Conservation (phyloP, 2,888 invertebrate species). For the Plemyria rubiginata region DNA sequence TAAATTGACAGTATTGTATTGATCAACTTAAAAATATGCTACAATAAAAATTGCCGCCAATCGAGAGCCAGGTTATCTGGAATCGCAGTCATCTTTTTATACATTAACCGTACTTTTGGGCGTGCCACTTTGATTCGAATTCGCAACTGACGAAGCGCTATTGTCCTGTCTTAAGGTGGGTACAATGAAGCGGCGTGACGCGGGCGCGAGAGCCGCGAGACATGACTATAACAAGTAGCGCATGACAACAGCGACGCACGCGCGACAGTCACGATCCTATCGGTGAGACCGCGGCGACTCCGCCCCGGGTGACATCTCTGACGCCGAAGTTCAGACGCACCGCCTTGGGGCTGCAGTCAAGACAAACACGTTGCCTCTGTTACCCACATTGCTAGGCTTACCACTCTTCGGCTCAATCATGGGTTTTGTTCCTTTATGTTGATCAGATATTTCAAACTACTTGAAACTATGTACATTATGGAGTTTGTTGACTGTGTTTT, state of each 20-base stretch:
- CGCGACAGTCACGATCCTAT: constrained; percentile 72
- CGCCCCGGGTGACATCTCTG: constrained; percentile 63
- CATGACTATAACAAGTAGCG: constrained; percentile 78
- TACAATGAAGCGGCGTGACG: constrained; percentile 60
- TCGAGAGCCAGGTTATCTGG: constrained; percentile 28
- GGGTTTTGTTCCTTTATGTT: no score
- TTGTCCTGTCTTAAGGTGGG: constrained; percentile 40
- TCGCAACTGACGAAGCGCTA: constrained; percentile 50
- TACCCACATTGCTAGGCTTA: constrained; percentile 9
- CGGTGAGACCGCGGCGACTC: constrained; percentile 34
- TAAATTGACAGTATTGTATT: constrained; percentile 12
- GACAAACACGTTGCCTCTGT: constrained; percentile 24
- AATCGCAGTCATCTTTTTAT: constrained; percentile 48
- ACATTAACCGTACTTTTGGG: constrained; percentile 55
- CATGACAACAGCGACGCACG: constrained; percentile 76
- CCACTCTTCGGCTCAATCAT: constrained; percentile 3
- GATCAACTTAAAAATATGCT: constrained; percentile 15
- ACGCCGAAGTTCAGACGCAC: constrained; percentile 44
- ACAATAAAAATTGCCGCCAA: constrained; percentile 15
- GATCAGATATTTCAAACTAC: no score
- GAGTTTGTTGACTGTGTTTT: background rate
- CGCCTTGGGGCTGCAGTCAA: constrained; percentile 17
- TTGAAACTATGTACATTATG: no score
- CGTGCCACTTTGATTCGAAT: constrained; percentile 46
- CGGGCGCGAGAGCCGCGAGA: constrained; percentile 70